phyloP scores from a whole-genome alignment of 2,113 vertebrate species.

The Chiloscyllium plagiosum region DNA sequence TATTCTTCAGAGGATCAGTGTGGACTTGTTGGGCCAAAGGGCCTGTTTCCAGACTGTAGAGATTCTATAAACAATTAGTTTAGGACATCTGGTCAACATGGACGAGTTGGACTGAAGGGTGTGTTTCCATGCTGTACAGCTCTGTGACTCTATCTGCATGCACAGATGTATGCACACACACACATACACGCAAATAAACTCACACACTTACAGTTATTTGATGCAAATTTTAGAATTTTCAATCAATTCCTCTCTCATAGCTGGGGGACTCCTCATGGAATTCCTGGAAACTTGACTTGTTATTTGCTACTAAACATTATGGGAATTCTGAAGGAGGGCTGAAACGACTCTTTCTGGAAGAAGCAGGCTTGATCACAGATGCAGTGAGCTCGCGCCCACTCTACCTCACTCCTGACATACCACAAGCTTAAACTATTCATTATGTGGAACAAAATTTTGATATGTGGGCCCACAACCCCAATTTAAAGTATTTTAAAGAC shows the following conservation, averaged over 20 bases:
- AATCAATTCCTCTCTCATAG: neutral
- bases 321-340: neutral
- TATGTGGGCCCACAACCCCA: neutral
- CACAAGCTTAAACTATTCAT: neutral
- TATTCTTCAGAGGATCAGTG: too few relatives aligned
- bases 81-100: too few relatives aligned
- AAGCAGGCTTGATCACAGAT: neutral
- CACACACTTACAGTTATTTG: neutral
- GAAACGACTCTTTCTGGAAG: neutral
- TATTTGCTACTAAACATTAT: neutral
- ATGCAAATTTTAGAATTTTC: neutral
- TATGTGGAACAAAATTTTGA: neutral
- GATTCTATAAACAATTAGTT: too few relatives aligned
- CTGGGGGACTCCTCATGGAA: neutral
- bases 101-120: too few relatives aligned
- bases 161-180: too few relatives aligned
- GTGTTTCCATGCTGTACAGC: too few relatives aligned
- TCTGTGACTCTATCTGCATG: too few relatives aligned
- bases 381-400: neutral
- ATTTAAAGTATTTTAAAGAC: neutral
- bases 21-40: too few relatives aligned
- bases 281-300: neutral
- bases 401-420: slow-evolving; percentile 2
- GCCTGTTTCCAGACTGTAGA: too few relatives aligned
- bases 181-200: too few relatives aligned